Percentiles rank a stretch among this genome's conserved stretches.
Conservation (phyloP, 2,888 invertebrate genomes). For the Heteromurus nitidus region DNA sequence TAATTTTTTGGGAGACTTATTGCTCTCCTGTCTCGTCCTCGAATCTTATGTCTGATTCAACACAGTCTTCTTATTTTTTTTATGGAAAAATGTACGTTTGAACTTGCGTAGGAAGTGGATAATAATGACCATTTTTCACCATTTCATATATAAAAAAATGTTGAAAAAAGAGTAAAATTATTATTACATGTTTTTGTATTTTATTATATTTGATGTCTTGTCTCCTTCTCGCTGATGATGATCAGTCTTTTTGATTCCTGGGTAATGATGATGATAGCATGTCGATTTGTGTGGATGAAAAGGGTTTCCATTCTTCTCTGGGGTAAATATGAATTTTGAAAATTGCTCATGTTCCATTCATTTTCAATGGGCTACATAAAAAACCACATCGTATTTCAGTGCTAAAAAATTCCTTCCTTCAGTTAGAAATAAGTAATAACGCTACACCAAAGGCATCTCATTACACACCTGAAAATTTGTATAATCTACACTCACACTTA, state of each 20-base stretch:
- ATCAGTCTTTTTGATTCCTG: conserved; percentile 11
- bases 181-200: conserved; percentile 33
- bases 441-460: too few species aligned
- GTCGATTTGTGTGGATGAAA: conserved; percentile 18
- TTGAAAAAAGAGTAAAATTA: too few species aligned
- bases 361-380: not conserved
- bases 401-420: too few species aligned
- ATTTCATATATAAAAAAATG: conserved; percentile 13
- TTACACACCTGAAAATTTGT: too few species aligned
- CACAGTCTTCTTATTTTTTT: not conserved
- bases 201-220: conserved; percentile 14
- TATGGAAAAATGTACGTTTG: not conserved
- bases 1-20: conserved; percentile 7
- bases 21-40: not conserved
- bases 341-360: conserved; percentile 10
- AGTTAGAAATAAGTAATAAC: too few species aligned
- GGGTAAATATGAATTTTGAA: conserved; percentile 24
- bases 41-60: not conserved
- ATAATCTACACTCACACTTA: too few species aligned
- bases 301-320: conserved; percentile 16
- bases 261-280: conserved; percentile 30
- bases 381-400: not conserved
- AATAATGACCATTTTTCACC: conserved; percentile 56
- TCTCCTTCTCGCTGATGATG: conserved; percentile 12
- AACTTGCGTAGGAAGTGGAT: conserved; percentile 37